These are phyloP conservation scores for Anarrhichthys ocellatus DNA, from an alignment of 2,113 vertebrate genomes.

Conservation along the genomic window DNA sequence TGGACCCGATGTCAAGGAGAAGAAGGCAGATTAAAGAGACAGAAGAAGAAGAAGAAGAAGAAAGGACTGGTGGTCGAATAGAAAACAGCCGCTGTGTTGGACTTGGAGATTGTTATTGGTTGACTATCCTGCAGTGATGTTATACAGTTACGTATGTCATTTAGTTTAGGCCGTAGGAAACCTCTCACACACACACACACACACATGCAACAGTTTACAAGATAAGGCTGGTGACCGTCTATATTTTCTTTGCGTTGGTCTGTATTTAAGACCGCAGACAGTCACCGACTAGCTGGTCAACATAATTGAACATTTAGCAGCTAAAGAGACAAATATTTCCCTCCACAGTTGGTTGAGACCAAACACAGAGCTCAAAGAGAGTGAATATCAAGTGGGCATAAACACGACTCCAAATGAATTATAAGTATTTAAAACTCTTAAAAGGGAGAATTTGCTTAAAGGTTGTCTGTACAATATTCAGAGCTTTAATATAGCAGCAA, in stretches of 20 bases:
- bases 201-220: neutral
- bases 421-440: neutral
- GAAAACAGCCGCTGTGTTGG: slow-evolving; percentile 10
- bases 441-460: neutral
- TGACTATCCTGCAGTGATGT: slow-evolving; percentile 14
- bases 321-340: neutral
- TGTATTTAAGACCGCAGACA: neutral
- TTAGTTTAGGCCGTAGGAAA: slow-evolving; percentile 2
- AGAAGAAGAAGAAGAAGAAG: neutral
- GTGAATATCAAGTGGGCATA: neutral
- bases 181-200: neutral
- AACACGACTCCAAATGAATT: neutral
- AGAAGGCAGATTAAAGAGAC: slow-evolving; percentile 81
- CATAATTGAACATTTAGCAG: too few species aligned
- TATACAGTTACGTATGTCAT: slow-evolving; percentile 8
- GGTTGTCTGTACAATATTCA: too few species aligned
- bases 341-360: neutral
- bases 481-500: neutral
- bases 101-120: slow-evolving; percentile 28
- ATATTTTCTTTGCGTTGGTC: neutral
- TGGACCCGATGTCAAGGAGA: slow-evolving; percentile 64
- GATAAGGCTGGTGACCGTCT: slow-evolving; percentile 1
- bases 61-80: neutral
- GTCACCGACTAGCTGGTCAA: neutral
- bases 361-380: neutral